phyloP scores from a whole-genome alignment of 2,888 invertebrate species.

The Malthinus seriepunctatus region DNA sequence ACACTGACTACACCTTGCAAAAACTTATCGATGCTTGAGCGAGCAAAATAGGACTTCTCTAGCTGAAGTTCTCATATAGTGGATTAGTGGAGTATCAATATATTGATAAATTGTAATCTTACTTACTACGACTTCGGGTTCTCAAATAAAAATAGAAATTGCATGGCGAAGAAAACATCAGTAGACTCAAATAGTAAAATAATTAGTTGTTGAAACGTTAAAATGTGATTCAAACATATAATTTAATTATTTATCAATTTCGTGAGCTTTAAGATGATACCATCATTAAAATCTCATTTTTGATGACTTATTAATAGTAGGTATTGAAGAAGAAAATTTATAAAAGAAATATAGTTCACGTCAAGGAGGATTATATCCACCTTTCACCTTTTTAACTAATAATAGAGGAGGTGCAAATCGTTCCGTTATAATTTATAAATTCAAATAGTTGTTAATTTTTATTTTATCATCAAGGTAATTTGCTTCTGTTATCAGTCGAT shows the following conservation, averaged over 20 bases:
- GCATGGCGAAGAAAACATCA: background rate
- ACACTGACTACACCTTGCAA: conserved; percentile 39
- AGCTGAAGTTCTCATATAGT: conserved; percentile 8
- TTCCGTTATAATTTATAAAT: conserved; percentile 7
- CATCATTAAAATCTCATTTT: conserved; percentile 10
- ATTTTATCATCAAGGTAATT: too few species aligned
- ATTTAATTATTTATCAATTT: conserved; percentile 11
- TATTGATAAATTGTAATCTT: too few species aligned
- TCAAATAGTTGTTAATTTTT: too few species aligned
- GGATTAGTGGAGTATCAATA: background rate
- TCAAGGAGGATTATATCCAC: conserved; percentile 17
- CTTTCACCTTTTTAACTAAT: conserved; percentile 20
- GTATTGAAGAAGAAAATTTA: conserved; percentile 4
- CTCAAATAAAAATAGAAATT: background rate
- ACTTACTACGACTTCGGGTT: background rate
- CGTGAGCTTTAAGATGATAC: conserved; percentile 7
- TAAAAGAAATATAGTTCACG: conserved; percentile 11
- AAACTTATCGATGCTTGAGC: conserved; percentile 40
- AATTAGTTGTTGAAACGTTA: conserved; percentile 1
- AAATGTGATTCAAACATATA: background rate
- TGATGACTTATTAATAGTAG: conserved; percentile 14
- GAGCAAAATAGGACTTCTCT: conserved; percentile 37
- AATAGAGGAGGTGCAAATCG: conserved; percentile 13
- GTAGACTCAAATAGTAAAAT: background rate
- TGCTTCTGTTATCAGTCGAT: too few species aligned